phyloP scores from a whole-genome alignment of 1,140 invertebrate genomes.

The Atta colombica region DNA sequence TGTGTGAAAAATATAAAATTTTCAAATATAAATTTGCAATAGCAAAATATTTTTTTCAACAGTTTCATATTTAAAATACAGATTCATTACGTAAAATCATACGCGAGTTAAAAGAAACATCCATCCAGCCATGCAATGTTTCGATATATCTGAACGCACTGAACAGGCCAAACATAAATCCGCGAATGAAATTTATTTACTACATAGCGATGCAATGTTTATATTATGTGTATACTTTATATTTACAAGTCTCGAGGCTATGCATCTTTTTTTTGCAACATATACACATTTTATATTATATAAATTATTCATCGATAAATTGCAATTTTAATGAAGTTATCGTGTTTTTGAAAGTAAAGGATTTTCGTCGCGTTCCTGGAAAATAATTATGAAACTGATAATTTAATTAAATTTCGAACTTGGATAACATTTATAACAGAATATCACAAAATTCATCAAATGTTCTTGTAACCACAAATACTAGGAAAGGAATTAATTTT shows the following conservation, averaged over 20 bases:
- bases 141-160: background rate
- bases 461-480: background rate
- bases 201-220: constrained; percentile 23
- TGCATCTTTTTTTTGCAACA: background rate
- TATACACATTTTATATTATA: constrained; percentile 4
- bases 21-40: constrained; percentile 10
- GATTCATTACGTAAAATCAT: constrained; percentile 17
- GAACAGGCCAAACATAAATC: constrained; percentile 31
- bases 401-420: constrained; percentile 38
- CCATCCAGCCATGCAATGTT: constrained; percentile 19
- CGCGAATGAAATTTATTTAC: constrained; percentile 37
- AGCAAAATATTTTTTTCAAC: constrained; percentile 7
- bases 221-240: constrained; percentile 28
- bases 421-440: background rate
- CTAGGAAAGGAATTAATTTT: constrained; percentile 3
- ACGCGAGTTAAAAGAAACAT: constrained; percentile 12
- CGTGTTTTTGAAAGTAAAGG: constrained; percentile 17
- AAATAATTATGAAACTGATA: constrained; percentile 5
- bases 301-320: constrained; percentile 33
- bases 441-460: background rate
- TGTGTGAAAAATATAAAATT: background rate
- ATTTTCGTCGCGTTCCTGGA: background rate
- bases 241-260: constrained; percentile 5
- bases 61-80: constrained; percentile 19
- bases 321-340: constrained; percentile 23